phyloP scores from a whole-genome alignment of 2,888 invertebrate species.

The Anoplius nigerrimus region DNA sequence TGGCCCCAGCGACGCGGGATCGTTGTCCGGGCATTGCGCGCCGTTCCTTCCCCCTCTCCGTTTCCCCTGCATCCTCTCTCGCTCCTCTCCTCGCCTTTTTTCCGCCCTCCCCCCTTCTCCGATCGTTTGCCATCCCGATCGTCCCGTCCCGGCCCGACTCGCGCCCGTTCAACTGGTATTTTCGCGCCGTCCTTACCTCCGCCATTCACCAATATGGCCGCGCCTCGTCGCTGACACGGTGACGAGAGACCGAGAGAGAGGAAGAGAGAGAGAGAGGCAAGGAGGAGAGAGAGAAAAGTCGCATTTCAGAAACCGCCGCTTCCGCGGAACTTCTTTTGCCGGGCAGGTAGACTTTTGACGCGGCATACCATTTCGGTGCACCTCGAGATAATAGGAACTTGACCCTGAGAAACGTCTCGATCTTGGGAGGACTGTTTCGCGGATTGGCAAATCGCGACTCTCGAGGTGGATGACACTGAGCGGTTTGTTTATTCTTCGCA shows the following conservation, averaged over 20 bases:
- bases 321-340: too few relatives aligned
- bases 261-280: background rate
- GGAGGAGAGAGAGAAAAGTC: background rate
- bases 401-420: too few relatives aligned
- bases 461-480: too few relatives aligned
- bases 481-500: too few relatives aligned
- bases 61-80: constrained; percentile 20
- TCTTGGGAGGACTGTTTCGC: too few relatives aligned
- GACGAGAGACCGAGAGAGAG: background rate
- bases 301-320: too few relatives aligned
- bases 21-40: constrained; percentile 72
- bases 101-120: background rate
- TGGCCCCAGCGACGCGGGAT: constrained; percentile 73
- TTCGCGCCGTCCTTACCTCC: background rate
- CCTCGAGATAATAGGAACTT: too few relatives aligned
- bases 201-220: constrained; percentile 10
- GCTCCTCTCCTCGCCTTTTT: constrained; percentile 9
- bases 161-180: too few relatives aligned
- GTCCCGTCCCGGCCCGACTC: constrained; percentile 3
- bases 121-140: background rate
- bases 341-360: too few relatives aligned
- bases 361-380: too few relatives aligned
- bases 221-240: background rate
- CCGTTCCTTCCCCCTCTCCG: constrained; percentile 49
- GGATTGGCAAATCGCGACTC: too few relatives aligned